A percentile compares a stretch with the other conserved stretches of the same genome.
Conservation (phyloP, 2,797 vertebrate species). For the Loris lydekkerianus region DNA sequence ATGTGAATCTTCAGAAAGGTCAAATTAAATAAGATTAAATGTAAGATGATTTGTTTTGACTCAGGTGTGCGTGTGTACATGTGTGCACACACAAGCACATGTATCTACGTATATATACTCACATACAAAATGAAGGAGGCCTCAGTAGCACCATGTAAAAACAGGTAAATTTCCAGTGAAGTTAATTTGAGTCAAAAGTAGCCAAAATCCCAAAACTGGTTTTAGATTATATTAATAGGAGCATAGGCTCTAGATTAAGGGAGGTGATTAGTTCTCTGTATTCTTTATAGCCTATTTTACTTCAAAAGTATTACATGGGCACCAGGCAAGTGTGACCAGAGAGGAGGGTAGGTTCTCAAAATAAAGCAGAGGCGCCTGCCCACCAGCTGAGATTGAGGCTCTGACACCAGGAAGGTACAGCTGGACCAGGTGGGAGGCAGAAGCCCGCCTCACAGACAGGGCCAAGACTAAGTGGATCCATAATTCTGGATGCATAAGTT, state of each 20-base stretch:
- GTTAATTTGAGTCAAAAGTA: neutral
- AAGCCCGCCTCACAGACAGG: neutral
- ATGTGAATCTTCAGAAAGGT: neutral
- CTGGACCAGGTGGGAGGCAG: neutral
- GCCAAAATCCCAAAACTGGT: neutral
- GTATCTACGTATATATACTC: too few species aligned
- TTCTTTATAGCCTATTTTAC: neutral
- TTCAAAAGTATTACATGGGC: neutral
- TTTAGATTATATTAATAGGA: neutral
- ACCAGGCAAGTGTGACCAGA: neutral
- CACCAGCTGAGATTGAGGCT: neutral
- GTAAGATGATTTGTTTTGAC: neutral
- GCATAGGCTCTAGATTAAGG: conserved; percentile 5
- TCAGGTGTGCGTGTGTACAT: rapidly evolving
- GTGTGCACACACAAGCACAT: neutral
- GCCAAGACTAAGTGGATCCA: neutral
- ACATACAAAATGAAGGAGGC: neutral
- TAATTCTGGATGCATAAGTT: too few species aligned
- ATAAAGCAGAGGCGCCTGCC: neutral
- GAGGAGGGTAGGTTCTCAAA: neutral
- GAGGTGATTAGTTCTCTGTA: neutral
- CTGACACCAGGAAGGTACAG: neutral
- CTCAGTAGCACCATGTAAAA: neutral
- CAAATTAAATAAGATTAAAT: neutral
- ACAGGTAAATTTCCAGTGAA: neutral